Conservation (phyloP, 30 jellyfish, hydroid and myxozoan genomes). For the Cassiopea andromeda region DNA sequence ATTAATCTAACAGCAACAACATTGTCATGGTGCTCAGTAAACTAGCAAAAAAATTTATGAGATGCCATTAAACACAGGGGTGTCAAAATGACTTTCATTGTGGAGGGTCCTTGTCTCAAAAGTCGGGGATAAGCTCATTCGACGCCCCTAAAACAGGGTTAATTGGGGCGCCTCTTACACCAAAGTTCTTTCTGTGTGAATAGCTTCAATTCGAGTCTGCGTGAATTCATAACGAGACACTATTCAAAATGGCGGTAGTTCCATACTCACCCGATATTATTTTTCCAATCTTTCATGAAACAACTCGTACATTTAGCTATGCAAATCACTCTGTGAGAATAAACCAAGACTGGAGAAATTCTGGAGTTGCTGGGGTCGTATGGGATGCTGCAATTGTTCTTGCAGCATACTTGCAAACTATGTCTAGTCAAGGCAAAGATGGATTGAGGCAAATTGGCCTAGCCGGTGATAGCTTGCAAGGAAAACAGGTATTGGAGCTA, state of each 20-base stretch:
- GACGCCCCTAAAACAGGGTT: too few species aligned
- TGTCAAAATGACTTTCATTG: too few species aligned
- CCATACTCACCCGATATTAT: slow-evolving; percentile 54
- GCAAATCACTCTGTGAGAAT: slow-evolving; percentile 46
- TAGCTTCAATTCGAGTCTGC: too few species aligned
- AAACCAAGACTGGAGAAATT: slow-evolving; percentile 66
- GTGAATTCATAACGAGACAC: neutral
- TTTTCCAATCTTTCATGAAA: slow-evolving; percentile 49
- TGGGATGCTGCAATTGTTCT: slow-evolving; percentile 94
- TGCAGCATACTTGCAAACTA: slow-evolving; percentile 54
- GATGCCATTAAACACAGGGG: too few species aligned
- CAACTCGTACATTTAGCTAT: slow-evolving; percentile 60
- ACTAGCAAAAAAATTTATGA: neutral
- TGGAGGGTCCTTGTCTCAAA: too few species aligned
- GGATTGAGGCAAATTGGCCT: slow-evolving; percentile 9
- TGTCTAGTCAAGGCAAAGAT: slow-evolving; percentile 13
- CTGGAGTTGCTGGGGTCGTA: slow-evolving; percentile 97
- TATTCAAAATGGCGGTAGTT: slow-evolving; percentile 81
- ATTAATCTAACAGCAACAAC: slow-evolving; percentile 32
- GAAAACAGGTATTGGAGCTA: slow-evolving; percentile 70
- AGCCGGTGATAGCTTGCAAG: slow-evolving; percentile 11
- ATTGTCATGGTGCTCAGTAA: slow-evolving; percentile 29
- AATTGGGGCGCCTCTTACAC: too few species aligned
- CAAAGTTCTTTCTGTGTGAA: too few species aligned
- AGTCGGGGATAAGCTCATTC: too few species aligned